Evolutionary conservation across 2,888 invertebrate genomes (phyloP).

Genomic region (Ochropacha duplaris): DNA sequence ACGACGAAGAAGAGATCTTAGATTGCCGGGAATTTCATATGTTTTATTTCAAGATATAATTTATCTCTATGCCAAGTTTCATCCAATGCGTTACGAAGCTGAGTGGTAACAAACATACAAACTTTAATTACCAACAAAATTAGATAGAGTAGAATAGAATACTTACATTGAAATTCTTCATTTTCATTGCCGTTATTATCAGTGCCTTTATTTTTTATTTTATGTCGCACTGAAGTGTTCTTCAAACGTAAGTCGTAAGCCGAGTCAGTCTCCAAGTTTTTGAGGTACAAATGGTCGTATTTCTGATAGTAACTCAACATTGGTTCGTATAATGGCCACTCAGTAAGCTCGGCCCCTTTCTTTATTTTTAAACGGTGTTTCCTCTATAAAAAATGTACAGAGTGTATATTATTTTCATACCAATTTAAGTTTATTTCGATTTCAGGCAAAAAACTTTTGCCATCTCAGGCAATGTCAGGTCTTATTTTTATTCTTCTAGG

Average conservation of each 20-base stretch:
- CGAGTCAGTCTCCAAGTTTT: conserved; percentile 47
- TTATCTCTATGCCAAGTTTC: too few relatives aligned
- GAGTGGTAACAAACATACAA: too few relatives aligned
- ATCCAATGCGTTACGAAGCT: too few relatives aligned
- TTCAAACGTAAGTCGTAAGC: conserved; percentile 31
- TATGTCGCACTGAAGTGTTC: conserved; percentile 33
- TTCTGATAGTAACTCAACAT: conserved; percentile 59
- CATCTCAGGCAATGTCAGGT: too few relatives aligned
- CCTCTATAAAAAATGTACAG: conserved; percentile 51
- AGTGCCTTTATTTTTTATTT: conserved; percentile 17
- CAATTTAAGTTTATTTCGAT: too few relatives aligned
- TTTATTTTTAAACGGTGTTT: conserved; percentile 63
- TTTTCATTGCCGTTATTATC: conserved; percentile 43
- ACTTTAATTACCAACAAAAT: neutral
- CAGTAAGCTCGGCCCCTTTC: conserved; percentile 43
- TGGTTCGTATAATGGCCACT: conserved; percentile 63
- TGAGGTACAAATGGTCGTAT: conserved; percentile 53
- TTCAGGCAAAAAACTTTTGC: too few relatives aligned
- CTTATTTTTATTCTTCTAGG: too few relatives aligned
- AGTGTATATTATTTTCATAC: too few relatives aligned
- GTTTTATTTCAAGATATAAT: too few relatives aligned
- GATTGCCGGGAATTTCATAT: too few relatives aligned
- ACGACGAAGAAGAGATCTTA: too few relatives aligned
- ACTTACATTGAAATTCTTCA: conserved; percentile 70
- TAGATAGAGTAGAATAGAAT: conserved; percentile 5